phyloP scores from a whole-genome alignment of 2,888 invertebrate genomes.

The Pterostichus niger region DNA sequence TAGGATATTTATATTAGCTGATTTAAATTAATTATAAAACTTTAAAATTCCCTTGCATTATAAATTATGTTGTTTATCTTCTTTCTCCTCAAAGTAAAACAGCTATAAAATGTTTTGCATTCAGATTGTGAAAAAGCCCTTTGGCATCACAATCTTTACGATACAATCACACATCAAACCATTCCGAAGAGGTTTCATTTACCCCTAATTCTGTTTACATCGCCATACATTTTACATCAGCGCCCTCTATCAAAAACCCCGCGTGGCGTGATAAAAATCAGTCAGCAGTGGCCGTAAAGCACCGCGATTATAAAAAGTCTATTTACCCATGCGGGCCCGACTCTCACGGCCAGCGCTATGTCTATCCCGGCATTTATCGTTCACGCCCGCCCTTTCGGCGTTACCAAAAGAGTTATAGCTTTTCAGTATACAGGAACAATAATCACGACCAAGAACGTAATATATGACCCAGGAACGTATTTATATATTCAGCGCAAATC shows the following conservation, averaged over 20 bases:
- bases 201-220: slow-evolving; percentile 27
- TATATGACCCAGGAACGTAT: too few species aligned
- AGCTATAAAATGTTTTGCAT: slow-evolving; percentile 4
- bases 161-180: slow-evolving; percentile 31
- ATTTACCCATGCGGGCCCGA: slow-evolving; percentile 44
- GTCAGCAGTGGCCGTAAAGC: slow-evolving; percentile 31
- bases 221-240: slow-evolving; percentile 28
- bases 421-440: slow-evolving; percentile 60
- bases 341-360: slow-evolving; percentile 34
- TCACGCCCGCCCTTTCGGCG: slow-evolving; percentile 65
- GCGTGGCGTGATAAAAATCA: slow-evolving; percentile 44
- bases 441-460: slow-evolving; percentile 29
- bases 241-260: neutral
- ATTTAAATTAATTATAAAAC: too few species aligned
- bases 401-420: slow-evolving; percentile 65
- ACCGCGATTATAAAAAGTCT: slow-evolving; percentile 53
- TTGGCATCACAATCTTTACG: slow-evolving; percentile 22
- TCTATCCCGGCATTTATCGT: slow-evolving; percentile 65
- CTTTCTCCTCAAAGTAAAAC: neutral
- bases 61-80: slow-evolving; percentile 13
- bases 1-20: too few species aligned
- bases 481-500: too few species aligned
- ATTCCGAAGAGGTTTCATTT: slow-evolving; percentile 34
- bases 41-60: too few species aligned
- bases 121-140: neutral